A percentile compares a stretch with the other conserved stretches of the same genome.
These are phyloP conservation scores for Poecilia latipinna DNA, from an alignment of 2,113 vertebrate species.

Conservation along the genomic window DNA sequence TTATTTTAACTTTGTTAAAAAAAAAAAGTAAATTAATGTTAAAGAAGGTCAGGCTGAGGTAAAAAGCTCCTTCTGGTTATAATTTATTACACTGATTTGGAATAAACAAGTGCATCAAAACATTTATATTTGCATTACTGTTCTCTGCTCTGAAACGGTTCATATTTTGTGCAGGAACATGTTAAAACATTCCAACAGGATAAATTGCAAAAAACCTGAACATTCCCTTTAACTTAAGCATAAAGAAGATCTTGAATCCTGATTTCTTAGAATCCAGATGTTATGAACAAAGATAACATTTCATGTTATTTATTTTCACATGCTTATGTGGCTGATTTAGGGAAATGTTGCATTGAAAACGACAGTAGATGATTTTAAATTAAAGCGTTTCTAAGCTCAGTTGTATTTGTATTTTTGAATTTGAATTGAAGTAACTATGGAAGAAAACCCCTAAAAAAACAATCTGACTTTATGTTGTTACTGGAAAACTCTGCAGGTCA, in stretches of 20 bases:
- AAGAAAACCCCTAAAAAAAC: background rate
- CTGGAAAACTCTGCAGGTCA: constrained; percentile 50
- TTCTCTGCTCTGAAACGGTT: constrained; percentile 1
- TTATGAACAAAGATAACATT: background rate
- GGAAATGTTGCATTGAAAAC: too few relatives aligned
- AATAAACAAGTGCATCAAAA: constrained; percentile 2
- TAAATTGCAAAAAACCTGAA: background rate
- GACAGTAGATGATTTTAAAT: too few relatives aligned
- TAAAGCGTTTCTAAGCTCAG: too few relatives aligned
- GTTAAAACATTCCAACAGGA: background rate
- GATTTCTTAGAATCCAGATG: background rate
- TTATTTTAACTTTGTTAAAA: constrained; percentile 8
- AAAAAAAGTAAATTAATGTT: background rate
- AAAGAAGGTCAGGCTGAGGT: constrained; percentile 4
- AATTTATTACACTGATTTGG: background rate
- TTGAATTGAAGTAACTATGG: background rate
- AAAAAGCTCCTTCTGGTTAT: background rate
- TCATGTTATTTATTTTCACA: background rate
- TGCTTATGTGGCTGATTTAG: background rate
- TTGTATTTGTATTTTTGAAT: background rate
- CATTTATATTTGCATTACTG: background rate
- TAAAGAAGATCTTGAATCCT: background rate
- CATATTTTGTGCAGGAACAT: background rate
- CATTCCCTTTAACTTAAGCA: background rate
- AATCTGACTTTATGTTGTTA: background rate